These are phyloP conservation scores for Bombus pascuorum DNA, from an alignment of 1,140 invertebrate species.

Conservation along the genomic window DNA sequence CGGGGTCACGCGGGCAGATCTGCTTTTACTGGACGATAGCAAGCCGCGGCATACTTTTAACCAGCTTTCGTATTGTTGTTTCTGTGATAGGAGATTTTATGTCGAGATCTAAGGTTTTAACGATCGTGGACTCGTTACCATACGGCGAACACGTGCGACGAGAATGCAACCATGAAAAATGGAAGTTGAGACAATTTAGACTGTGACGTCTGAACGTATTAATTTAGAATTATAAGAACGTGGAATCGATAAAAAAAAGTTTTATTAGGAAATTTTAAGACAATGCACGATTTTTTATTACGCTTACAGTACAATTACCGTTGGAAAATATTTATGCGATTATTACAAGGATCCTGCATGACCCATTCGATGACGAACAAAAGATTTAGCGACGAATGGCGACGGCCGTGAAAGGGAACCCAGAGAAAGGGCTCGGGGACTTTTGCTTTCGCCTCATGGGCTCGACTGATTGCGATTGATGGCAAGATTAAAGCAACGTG, in stretches of 20 bases:
- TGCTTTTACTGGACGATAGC: constrained; percentile 31
- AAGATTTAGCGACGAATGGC: constrained; percentile 7
- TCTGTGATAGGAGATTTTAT: not conserved
- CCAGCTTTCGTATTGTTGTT: not conserved
- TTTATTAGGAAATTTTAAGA: no score
- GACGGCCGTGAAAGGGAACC: constrained; percentile 11
- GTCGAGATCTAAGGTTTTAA: not conserved
- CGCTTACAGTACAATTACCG: no score
- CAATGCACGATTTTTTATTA: not conserved
- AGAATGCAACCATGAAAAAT: not conserved
- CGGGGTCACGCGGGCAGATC: constrained; percentile 17
- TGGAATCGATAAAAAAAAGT: no score
- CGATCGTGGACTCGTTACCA: not conserved
- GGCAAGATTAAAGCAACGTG: constrained; percentile 54
- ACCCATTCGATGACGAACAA: not conserved
- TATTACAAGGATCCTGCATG: not conserved
- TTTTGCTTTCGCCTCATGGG: constrained; percentile 58
- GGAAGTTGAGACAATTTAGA: not conserved
- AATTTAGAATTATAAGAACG: not conserved
- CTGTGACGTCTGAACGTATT: not conserved
- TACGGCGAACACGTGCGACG: not conserved
- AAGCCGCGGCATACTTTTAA: constrained; percentile 23
- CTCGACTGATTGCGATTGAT: constrained; percentile 58
- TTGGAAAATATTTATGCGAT: not conserved
- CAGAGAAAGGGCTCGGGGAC: constrained; percentile 11